phyloP scores from a whole-genome alignment of 1,140 invertebrate species.

The Plectrocnemia conspersa region DNA sequence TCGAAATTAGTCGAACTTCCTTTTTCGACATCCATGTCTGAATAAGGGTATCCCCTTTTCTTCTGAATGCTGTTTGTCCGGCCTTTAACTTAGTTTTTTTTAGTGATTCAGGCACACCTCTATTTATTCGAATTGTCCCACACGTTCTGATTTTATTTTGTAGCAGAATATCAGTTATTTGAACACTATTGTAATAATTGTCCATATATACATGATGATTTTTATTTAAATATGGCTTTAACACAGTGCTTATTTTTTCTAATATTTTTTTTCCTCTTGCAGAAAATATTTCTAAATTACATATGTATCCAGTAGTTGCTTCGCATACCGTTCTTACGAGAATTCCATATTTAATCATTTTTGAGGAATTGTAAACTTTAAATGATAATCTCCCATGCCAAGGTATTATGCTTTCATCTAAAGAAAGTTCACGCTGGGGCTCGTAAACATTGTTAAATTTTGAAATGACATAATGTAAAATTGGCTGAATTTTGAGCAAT shows the following conservation, averaged over 20 bases:
- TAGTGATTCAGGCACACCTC: slow-evolving; percentile 8
- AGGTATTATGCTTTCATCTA: slow-evolving; percentile 14
- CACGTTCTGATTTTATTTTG: background rate
- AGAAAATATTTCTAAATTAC: slow-evolving; percentile 1
- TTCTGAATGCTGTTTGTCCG: background rate
- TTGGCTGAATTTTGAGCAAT: slow-evolving; percentile 18
- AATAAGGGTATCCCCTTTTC: background rate
- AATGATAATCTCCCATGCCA: slow-evolving; percentile 22
- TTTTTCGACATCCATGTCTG: background rate
- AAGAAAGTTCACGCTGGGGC: slow-evolving; percentile 8
- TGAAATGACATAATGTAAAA: slow-evolving; percentile 25
- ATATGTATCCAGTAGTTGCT: slow-evolving; percentile 16
- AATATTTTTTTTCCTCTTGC: background rate
- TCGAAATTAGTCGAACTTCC: background rate
- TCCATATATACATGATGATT: slow-evolving; percentile 12
- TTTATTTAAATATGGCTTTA: slow-evolving; percentile 3
- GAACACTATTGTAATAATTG: slow-evolving; percentile 16
- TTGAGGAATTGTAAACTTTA: slow-evolving; percentile 13
- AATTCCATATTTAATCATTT: slow-evolving; percentile 22
- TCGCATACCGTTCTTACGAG: slow-evolving; percentile 11
- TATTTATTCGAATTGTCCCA: slow-evolving; percentile 14
- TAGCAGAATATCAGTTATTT: slow-evolving; percentile 10
- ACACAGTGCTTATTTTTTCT: slow-evolving; percentile 13
- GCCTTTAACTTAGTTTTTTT: background rate
- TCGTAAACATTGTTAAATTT: slow-evolving; percentile 16